Evolutionary conservation across 1,140 invertebrate genomes (phyloP), one percentile per base, ranked within the genome.

Genomic region (Anoplolepis gracilipes): DNA sequence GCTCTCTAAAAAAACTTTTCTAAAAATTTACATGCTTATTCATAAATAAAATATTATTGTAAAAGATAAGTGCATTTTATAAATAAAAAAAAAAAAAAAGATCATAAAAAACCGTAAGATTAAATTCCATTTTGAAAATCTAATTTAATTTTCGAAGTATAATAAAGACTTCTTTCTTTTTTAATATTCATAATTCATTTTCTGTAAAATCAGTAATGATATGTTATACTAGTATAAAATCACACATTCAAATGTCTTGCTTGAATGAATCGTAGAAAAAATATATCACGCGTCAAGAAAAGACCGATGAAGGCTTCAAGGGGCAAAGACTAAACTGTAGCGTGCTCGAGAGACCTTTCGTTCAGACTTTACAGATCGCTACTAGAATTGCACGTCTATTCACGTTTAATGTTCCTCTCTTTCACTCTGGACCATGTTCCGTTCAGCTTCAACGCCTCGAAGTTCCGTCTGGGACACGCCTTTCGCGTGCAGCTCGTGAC

Each of bases 361-460:
- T 73, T 76, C 39, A 84, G 30, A 46, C 39, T n/a, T 72, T 42
- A 64, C n/a, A 86, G 61, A 70, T 62, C 53, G 16, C 19, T 82
- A 53, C 30, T 85, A 39, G 82, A 49, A 57, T 57, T 53, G 59
- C 62, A 59, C 49, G 30, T n/a, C 16, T 49, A 61, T 78, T 87
- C 76, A 86, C 76, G 87, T 87, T 73, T 84, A 46, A 65, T 64
- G 30, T 86, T 28, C 42, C 76, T 65, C 85, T 49, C 78, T n/a
- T n/a, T 49, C 78, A 55, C 82, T 33, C 62, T 69, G 79, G 53
- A 28, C 79, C 67, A 79, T 33, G 62, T 84, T 49, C 16, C 53
- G 62, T 64, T 49, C 76, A 25, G 69, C 62, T 85, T 84, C 85
- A n/a, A 78, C 59, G 62, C 65, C 62, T 55, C 72, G 77, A 78